Evolutionary conservation across 2,113 vertebrate genomes (phyloP).

Genomic region (Prunella fulvescens): DNA sequence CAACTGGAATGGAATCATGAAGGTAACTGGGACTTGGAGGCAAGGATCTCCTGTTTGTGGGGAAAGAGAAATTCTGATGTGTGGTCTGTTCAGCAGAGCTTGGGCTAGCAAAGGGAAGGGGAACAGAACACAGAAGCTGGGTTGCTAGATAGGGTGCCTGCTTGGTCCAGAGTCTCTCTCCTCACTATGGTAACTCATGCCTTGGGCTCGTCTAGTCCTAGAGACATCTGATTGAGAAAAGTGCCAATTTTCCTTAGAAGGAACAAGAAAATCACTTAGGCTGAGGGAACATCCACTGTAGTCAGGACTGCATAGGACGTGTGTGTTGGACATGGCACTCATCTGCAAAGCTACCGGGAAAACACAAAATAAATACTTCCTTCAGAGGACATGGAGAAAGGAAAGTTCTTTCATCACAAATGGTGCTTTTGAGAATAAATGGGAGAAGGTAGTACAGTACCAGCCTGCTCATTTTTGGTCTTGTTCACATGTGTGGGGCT

Average conservation of each 20-base stretch:
- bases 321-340: neutral
- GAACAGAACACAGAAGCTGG: neutral
- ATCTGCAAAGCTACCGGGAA: neutral
- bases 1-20: constrained; percentile 99
- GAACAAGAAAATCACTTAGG: neutral
- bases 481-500: neutral
- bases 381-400: neutral
- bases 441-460: neutral
- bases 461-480: neutral
- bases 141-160: neutral
- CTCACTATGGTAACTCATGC: neutral
- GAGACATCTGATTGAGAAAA: neutral
- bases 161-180: neutral
- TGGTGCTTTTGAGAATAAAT: neutral
- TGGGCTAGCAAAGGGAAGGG: neutral
- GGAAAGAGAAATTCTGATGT: neutral
- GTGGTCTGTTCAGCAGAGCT: neutral
- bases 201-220: neutral
- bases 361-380: neutral
- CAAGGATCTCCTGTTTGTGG: neutral
- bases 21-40: constrained; percentile 75
- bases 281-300: neutral
- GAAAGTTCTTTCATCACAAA: neutral
- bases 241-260: neutral
- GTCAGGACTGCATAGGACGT: neutral